Evolutionary conservation across 2,113 vertebrate genomes (phyloP), one percentile per base, ranked within the genome.

Genomic region (Myrmecophaga tridactyla): DNA sequence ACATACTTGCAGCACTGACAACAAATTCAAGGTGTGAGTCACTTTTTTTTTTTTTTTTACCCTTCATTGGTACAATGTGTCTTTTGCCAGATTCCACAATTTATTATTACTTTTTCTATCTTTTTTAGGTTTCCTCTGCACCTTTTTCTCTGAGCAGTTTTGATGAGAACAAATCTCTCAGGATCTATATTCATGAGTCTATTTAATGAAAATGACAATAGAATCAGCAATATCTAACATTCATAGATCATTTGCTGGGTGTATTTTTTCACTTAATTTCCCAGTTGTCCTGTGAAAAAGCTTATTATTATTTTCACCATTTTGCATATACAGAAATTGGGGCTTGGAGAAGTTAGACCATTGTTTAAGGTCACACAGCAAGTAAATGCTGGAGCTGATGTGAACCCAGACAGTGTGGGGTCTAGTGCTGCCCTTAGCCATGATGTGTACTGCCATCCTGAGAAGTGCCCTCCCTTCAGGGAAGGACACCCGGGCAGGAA

Each of bases 121-220:
- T 31, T 53, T 93, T 96, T 81, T 46, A 82, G 34, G 89, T 90
- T 84, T 90, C 92, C 29, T 90, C 46, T 78, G 46, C 65, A 84
- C 85, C 58, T 93, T 94, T n/a, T 92, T 83, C 46, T 85, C 25
- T 95, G 90, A 93, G 43, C 29, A n/a, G 67, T 29, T 92, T 72
- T 94, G 88, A 85, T n/a, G 84, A 81, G 53, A 51, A 29, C 34
- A 91, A 62, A 60, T 12, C 36, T 92, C 60, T 92, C 41, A 80
- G 43, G 73, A 75, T n/a, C 10, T 69, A 31, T 65, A 48, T 84
- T 93, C 9, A 84, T 93, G 60, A 73, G 43, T 29, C 4, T 80
- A 17, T 86, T 93, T 89, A 88, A 96, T 70, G 92, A 81, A 77
- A 83, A 86, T 43, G 21, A 78, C 31, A 86, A 84, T 6, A 81